A percentile compares a stretch with the other conserved stretches of the same genome.
Evolutionary conservation across 2,113 vertebrate genomes (phyloP).

Genomic region (Antechinus stuartii): DNA sequence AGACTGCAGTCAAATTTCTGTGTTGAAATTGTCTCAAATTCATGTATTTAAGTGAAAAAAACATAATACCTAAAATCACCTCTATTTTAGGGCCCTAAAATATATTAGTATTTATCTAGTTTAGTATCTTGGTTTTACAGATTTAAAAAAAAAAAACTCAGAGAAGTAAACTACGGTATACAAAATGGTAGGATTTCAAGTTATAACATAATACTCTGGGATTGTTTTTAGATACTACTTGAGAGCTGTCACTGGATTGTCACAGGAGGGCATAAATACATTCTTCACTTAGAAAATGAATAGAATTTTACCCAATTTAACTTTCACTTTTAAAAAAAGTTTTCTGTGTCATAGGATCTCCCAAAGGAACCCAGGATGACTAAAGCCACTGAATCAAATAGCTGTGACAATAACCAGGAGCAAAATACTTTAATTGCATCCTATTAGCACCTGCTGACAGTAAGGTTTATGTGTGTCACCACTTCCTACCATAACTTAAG

Average conservation of each 20-base stretch:
- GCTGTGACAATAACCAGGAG: neutral
- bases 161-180: neutral
- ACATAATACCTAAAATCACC: neutral
- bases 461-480: neutral
- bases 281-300: neutral
- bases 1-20: neutral
- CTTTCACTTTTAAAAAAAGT: slow-evolving; percentile 11
- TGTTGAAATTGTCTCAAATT: neutral
- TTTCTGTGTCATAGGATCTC: slow-evolving; percentile 19
- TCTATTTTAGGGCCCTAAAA: neutral
- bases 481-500: slow-evolving; percentile 21
- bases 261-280: neutral
- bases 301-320: neutral
- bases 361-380: slow-evolving; percentile 12
- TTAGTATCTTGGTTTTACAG: neutral
- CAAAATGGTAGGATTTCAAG: neutral
- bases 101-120: neutral
- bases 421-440: slow-evolving; percentile 51
- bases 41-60: neutral
- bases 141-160: neutral
- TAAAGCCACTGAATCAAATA: slow-evolving; percentile 23
- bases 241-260: neutral
- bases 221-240: no score
- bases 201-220: neutral
- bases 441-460: slow-evolving; percentile 6